Evolutionary conservation across 2,113 vertebrate genomes (phyloP), one percentile per base, ranked within the genome.

Genomic region (Stegostoma tigrinum): DNA sequence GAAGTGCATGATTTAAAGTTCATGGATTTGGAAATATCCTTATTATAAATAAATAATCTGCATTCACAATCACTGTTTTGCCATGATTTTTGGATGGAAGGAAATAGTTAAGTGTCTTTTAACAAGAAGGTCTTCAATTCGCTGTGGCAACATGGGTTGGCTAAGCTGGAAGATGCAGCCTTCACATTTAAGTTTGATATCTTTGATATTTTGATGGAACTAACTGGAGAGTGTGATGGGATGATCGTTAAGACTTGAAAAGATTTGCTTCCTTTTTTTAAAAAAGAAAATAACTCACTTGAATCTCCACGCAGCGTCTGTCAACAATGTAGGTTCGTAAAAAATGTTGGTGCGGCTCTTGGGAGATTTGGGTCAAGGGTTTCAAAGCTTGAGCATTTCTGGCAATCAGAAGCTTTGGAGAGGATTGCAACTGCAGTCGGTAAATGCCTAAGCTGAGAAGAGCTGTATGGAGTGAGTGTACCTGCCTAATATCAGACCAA

Each of bases 311-410:
- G 38, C 66, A 70, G 2, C 48, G 61, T 93, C 89, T 93, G 61
- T 93, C 17, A 93, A 93, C 61, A 66, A 61, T 2, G 21, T 30
- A 70, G 93, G 42, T 70, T 70, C 93, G 27, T 48, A 30, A 48
- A 72, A 48, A 95, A 70, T 72, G 93, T 95, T 70, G 64, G 91
- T 95, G 19, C 1, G 42, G 27, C 21, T 70, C 93, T 45, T 23
- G 93, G 67, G 93, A 48, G 67, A 70, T 30, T 70, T 95, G 67
- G 67, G 93, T 95, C 67, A 70, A 95, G 67, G 4, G 42, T 68
- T 95, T 72, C 93, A 70, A 95, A 70, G 67, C 24, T 70, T 95
- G 93, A 70, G 66, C 38, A 27, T 70, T 95, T 72, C 93, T 95
- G 24, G 38, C 93, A 70, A 30, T 42, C 93, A 95, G 66, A 48